Evolutionary conservation across 1,140 invertebrate genomes (phyloP), one percentile per base, ranked within the genome.

Genomic region (Aporrectodea caliginosa): DNA sequence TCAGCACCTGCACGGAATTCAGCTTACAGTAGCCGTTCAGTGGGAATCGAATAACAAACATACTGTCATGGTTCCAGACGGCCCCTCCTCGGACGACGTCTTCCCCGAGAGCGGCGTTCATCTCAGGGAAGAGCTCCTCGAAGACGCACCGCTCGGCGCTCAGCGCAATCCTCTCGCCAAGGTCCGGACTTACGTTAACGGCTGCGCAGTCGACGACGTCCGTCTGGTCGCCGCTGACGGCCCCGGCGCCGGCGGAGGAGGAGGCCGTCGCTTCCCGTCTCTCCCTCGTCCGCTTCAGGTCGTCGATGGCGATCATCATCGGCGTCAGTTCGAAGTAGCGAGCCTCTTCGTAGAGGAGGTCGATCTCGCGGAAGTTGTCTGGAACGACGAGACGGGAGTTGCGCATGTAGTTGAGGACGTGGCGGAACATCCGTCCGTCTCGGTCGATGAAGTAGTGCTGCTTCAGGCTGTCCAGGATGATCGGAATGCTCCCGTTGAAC

Each of bases 391-490:
- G 91, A 83, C 92, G 92, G 43, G 93, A 93, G 87, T 96, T 96
- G 83, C 97, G 91, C 91, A 98, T 92, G 88, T 95, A 98, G 90
- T 98, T 98, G 33, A 98, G 90, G 84, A 98, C 94, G 87, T 98
- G 95, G 30, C 96, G 91, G 89, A 98, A 98, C 94, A 97, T 96
- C 73, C 93, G 93, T 0, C 95, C 95, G 85, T 98, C 95, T 80
- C 96, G 91, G 89, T 98, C 96, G 82, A 98, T 98, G 90, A 98
- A 98, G 88, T 98, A 98, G 86, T 98, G 97, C 86, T 98, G 97
- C 87, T 98, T 98, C 82, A 98, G 89, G 1, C 94, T 95, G 86
- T 98, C 97, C 84, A 98, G 88, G 1, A 98, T 95, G 82, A 98
- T 98, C 0, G 97, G 96, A 84, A 98, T 96, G 82, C 92, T 93